Evolutionary conservation across 2,797 vertebrate genomes (phyloP).

Genomic region (Vireo griseus): DNA sequence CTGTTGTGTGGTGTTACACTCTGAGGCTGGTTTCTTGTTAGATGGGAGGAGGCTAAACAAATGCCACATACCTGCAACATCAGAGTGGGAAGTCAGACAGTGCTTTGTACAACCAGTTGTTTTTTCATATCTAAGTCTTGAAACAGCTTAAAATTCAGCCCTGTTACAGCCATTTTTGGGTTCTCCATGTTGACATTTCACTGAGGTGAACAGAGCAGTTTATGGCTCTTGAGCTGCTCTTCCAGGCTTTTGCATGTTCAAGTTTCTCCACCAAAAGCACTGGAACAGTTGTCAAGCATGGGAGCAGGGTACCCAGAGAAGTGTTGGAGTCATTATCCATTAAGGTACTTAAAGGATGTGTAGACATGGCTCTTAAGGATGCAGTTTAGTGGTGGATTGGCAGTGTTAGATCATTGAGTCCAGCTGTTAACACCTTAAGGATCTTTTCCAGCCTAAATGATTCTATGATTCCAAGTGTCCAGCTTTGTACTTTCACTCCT

Average conservation of each 20-base stretch:
- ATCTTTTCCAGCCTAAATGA: not conserved
- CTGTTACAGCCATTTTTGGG: not conserved
- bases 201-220: not conserved
- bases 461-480: not conserved
- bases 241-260: not conserved
- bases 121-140: not conserved
- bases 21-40: not conserved
- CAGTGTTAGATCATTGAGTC: not conserved
- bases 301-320: not conserved
- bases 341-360: not conserved
- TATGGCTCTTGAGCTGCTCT: not conserved
- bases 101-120: not conserved
- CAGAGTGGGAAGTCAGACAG: not conserved
- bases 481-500: not conserved
- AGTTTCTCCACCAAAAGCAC: not conserved
- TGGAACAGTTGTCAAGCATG: not conserved
- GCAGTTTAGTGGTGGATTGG: not conserved
- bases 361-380: not conserved
- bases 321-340: not conserved
- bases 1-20: not conserved
- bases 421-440: fast-evolving
- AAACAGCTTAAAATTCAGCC: not conserved
- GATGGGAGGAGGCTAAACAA: not conserved
- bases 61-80: not conserved
- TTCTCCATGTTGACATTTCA: not conserved